These are phyloP conservation scores for Cherax destructor DNA, from an alignment of 1,140 invertebrate genomes.

Conservation along the genomic window DNA sequence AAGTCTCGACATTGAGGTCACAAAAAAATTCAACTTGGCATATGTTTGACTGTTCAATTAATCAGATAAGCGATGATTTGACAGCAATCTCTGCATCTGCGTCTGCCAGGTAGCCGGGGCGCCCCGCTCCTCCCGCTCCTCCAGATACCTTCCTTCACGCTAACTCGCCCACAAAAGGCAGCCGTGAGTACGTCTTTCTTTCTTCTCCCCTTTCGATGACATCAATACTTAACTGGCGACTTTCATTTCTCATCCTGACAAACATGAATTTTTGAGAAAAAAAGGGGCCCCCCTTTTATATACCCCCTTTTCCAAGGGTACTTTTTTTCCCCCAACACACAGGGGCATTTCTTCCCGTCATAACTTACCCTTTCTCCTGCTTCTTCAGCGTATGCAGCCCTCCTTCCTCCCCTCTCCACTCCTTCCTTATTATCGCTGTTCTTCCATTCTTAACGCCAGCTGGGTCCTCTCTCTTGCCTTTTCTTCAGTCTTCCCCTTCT, in stretches of 20 bases:
- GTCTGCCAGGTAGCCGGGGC: background rate
- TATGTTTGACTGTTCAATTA: background rate
- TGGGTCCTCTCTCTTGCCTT: background rate
- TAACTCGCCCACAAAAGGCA: background rate
- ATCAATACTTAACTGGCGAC: background rate
- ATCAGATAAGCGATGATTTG: background rate
- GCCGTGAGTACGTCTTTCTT: background rate
- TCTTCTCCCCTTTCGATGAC: background rate
- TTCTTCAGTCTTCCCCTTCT: background rate
- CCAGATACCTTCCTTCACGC: background rate
- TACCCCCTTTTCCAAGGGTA: no score
- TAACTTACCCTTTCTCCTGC: background rate
- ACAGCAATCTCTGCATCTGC: background rate
- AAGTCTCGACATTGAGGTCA: background rate
- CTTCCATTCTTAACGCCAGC: background rate
- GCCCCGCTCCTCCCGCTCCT: background rate
- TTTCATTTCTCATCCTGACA: conserved; percentile 3
- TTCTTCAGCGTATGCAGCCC: background rate
- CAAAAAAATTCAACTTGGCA: background rate
- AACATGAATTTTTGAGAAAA: background rate
- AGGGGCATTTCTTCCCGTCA: background rate
- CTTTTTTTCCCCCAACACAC: background rate
- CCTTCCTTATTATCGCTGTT: background rate
- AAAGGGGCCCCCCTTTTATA: background rate
- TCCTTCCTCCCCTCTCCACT: background rate